Evolutionary conservation across 2,888 invertebrate species (phyloP), one percentile per base, ranked within the genome.

Genomic region (Euspilapteryx auroguttella): DNA sequence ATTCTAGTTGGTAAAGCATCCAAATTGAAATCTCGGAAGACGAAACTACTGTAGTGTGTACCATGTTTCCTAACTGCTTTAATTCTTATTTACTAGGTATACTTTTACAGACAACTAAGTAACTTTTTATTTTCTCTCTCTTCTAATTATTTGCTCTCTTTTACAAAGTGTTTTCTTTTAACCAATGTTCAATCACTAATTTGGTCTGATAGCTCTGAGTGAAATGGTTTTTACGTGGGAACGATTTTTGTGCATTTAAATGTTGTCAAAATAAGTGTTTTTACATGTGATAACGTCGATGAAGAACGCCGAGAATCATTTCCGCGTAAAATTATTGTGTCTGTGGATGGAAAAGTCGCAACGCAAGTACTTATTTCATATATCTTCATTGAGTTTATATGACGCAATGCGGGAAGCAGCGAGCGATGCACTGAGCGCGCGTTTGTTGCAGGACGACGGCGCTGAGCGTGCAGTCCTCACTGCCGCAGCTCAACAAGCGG

Each of bases 401-500:
- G n/a, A n/a, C n/a, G n/a, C n/a, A n/a, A n/a, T n/a, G n/a, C n/a
- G n/a, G n/a, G n/a, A n/a, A n/a, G n/a, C n/a, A n/a, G n/a, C n/a
- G n/a, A 20, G n/a, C 10, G 25, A 21, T 3, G 12, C n/a, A n/a
- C 21, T 21, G 25, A 29, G 25, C 11, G 21, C 12, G 21, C 38
- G 35, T 57, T 69, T 71, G 66, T 71, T 71, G 37, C 76, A 78
- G 77, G 77, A 58, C 73, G 54, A 55, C 64, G 50, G 59, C 71
- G 38, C 54, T 81, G 55, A 79, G 69, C 47, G 57, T 78, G 40
- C 79, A 79, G 61, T 63, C 80, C 53, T 68, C 80, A 45, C 63
- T 81, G 55, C 71, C 82, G 43, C 85, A 85, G 55, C 78, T 86
- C 53, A 84, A 82, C 68, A 86, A 86, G 56, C 76, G 86, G 55